These are phyloP conservation scores for Ectropis crepuscularia DNA, from an alignment of 2,888 invertebrate genomes.

Conservation along the genomic window DNA sequence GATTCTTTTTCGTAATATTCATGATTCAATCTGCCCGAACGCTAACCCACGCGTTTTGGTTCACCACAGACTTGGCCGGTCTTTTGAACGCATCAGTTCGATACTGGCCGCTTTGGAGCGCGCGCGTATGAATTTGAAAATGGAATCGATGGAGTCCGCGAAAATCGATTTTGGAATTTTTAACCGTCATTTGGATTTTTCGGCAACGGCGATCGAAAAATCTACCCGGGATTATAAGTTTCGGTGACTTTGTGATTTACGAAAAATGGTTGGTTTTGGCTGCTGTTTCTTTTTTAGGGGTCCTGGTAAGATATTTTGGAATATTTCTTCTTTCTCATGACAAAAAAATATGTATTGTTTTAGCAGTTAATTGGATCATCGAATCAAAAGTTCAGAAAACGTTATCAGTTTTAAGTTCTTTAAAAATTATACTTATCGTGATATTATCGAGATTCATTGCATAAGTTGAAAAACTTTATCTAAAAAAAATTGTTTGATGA, in stretches of 20 bases:
- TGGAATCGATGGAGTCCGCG: constrained; percentile 39
- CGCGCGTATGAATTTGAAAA: constrained; percentile 64
- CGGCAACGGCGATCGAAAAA: constrained; percentile 20
- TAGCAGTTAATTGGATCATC: too few species aligned
- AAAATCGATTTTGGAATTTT: constrained; percentile 28
- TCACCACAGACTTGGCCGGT: constrained; percentile 62
- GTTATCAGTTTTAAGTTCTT: too few species aligned
- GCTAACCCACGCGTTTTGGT: constrained; percentile 69
- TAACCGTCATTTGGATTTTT: constrained; percentile 15
- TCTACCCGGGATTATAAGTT: constrained; percentile 12
- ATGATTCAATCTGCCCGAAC: constrained; percentile 60
- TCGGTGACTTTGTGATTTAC: constrained; percentile 34
- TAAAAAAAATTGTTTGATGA: too few species aligned
- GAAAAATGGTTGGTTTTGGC: constrained; percentile 22
- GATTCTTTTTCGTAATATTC: constrained; percentile 48
- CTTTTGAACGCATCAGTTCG: constrained; percentile 68
- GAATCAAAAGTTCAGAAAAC: too few species aligned
- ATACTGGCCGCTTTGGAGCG: constrained; percentile 57
- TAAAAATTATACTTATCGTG: too few species aligned
- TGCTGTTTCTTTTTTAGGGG: constrained; percentile 22
- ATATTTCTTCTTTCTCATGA: neutral
- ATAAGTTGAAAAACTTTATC: too few species aligned
- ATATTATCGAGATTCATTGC: too few species aligned
- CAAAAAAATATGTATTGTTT: neutral
- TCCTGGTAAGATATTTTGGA: constrained; percentile 29